Base-by-base conservation (phyloP, 2,113 vertebrate genomes). In the Phalacrocorax aristotelis region DNA sequence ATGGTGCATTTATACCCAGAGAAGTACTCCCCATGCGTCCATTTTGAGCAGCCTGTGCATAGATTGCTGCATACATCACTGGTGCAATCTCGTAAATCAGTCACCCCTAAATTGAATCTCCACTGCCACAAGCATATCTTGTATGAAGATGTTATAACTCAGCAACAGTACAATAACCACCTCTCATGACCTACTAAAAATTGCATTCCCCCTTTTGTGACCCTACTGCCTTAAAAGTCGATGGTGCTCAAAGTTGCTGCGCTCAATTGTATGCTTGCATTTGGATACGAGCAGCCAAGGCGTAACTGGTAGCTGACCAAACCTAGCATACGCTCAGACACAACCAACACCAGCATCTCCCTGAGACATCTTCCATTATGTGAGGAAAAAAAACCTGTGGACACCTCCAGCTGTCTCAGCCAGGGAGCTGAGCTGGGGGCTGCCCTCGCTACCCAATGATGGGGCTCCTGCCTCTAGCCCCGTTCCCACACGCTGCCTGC, bases 121-220 rank as follows among this genome's bases (percentile, higher is more conserved):
- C 71, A 62, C 84, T 97, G 93, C 94, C 91, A 97, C 89, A 93
- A 68, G 61, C 87, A 36, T 34, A 83, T 87, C 94, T 92, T 69
- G 40, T 51, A 93, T 74, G 91, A 89, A 95, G 94, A 94, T 40
- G 84, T 62, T 95, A 58, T 94, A 95, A 96, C 81, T 96, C 95
- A 96, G 91, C 70, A 94, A 92, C 87, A 91, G 68, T 36, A 93
- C 51, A 93, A 83, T 93, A 95, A 96, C 84, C 84, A 85, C 68
- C 55, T 87, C 81, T 97, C 91, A 93, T 14, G 94, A 96, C 82
- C 87, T 86, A 80, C 82, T 80, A 91, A 97, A 96, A 96, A 97
- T 85, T 93, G 87, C 74, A 57, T 62, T 81, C 40, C 49, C 81
- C 62, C 27, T 3, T 51, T 77, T 89, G 70, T 80, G 91, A 95